Evolutionary conservation across 2,888 invertebrate species (phyloP).

Genomic region (Venustoraphidia nigricollis): DNA sequence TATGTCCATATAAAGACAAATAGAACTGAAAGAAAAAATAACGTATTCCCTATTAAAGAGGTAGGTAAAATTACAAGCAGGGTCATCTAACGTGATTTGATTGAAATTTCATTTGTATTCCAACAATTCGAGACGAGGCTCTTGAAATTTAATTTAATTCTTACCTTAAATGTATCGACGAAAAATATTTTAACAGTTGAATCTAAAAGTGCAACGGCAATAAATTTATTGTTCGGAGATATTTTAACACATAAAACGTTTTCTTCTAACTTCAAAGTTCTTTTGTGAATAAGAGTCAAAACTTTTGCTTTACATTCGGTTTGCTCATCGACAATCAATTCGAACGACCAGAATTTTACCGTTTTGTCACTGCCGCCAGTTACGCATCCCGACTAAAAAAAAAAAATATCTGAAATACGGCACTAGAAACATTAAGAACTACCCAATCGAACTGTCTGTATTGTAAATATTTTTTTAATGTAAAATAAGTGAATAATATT

Average conservation of each 20-base stretch:
- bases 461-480: too few relatives aligned
- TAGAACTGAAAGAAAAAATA: slow-evolving; percentile 52
- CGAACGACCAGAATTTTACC: slow-evolving; percentile 90
- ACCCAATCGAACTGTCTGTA: neutral
- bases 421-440: neutral
- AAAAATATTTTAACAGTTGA: slow-evolving; percentile 93
- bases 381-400: slow-evolving; percentile 53
- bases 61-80: too few relatives aligned
- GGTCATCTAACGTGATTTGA: neutral
- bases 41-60: neutral
- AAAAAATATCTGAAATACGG: slow-evolving; percentile 10
- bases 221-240: slow-evolving; percentile 70
- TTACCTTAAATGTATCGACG: slow-evolving; percentile 81
- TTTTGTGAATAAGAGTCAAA: slow-evolving; percentile 60
- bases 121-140: too few relatives aligned
- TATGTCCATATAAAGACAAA: slow-evolving; percentile 89
- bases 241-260: slow-evolving; percentile 68
- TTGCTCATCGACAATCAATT: slow-evolving; percentile 54
- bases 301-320: slow-evolving; percentile 50
- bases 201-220: slow-evolving; percentile 83
- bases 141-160: neutral
- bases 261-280: slow-evolving; percentile 78
- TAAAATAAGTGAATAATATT: too few relatives aligned
- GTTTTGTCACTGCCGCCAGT: slow-evolving; percentile 81
- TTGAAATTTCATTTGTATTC: neutral